Percentiles rank a stretch among this genome's conserved stretches.
These are phyloP conservation scores for Belgica antarctica DNA, from an alignment of 2,888 invertebrate species.

Conservation along the genomic window DNA sequence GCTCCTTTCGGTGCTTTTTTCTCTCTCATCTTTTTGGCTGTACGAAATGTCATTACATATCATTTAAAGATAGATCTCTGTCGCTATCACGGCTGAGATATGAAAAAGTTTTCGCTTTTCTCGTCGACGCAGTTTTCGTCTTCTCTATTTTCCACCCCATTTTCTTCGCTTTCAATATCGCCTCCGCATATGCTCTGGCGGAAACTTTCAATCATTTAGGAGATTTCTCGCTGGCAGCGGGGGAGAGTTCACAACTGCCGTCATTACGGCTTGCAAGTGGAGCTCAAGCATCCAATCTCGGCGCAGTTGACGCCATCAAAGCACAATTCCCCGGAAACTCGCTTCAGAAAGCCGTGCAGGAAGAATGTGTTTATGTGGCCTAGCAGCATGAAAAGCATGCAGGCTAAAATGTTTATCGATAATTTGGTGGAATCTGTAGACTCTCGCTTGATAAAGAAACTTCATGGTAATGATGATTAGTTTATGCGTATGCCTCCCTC, in stretches of 20 bases:
- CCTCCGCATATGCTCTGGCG: neutral
- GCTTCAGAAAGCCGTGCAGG: neutral
- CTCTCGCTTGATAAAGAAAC: slow-evolving; percentile 21
- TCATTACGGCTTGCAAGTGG: no score
- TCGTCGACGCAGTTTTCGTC: neutral
- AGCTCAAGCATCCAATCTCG: no score
- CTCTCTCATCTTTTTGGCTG: neutral
- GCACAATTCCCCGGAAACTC: no score
- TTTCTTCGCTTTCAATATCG: neutral
- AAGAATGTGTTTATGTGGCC: slow-evolving; percentile 18
- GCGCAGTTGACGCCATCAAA: no score
- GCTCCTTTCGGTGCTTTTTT: neutral
- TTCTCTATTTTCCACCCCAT: neutral
- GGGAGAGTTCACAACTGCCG: no score
- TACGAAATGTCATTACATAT: slow-evolving; percentile 29
- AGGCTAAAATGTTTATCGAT: neutral
- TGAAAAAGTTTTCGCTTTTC: neutral
- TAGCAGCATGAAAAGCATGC: slow-evolving; percentile 16
- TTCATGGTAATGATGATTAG: slow-evolving; percentile 41
- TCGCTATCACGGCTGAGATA: slow-evolving; percentile 6
- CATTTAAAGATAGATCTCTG: slow-evolving; percentile 29
- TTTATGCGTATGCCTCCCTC: slow-evolving; percentile 25
- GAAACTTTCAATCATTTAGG: slow-evolving; percentile 29
- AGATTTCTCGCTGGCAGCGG: neutral
- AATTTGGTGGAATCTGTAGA: slow-evolving; percentile 1